Evolutionary conservation across 2,113 vertebrate species (phyloP).

Genomic region (Ivindomyrus marchei): DNA sequence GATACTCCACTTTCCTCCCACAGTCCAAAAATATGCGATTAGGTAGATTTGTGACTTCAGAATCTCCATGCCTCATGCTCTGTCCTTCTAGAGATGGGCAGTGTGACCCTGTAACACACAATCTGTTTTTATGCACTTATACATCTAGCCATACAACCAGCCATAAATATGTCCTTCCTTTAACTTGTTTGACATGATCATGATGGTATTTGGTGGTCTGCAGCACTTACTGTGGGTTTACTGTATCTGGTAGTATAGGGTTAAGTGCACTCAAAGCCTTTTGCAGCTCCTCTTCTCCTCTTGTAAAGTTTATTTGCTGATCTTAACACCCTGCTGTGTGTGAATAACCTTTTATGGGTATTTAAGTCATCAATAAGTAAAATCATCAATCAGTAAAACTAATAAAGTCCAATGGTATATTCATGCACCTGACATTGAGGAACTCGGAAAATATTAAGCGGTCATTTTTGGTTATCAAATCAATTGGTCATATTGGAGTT

Average conservation of each 20-base stretch:
- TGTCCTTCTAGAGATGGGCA: not conserved
- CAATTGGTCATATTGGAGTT: not conserved
- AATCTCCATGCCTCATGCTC: not conserved
- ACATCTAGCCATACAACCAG: not conserved
- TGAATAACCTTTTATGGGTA: not conserved
- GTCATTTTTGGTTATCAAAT: not conserved
- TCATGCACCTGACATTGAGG: not conserved
- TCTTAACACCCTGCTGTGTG: not conserved
- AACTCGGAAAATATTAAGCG: not conserved
- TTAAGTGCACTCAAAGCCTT: not conserved
- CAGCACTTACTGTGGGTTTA: not conserved
- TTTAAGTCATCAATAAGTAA: not conserved
- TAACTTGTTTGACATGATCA: not conserved
- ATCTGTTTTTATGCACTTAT: not conserved
- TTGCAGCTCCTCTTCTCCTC: not conserved
- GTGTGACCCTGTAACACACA: not conserved
- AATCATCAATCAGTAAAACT: not conserved
- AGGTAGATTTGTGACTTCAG: not conserved
- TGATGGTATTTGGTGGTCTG: not conserved
- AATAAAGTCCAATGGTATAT: not conserved
- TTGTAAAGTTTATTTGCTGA: not conserved
- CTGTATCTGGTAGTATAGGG: not conserved
- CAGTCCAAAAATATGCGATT: not conserved
- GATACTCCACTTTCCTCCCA: not conserved
- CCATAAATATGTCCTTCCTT: not conserved